These are phyloP conservation scores for Stratiomys singularior DNA, from an alignment of 2,888 invertebrate genomes.

Conservation along the genomic window DNA sequence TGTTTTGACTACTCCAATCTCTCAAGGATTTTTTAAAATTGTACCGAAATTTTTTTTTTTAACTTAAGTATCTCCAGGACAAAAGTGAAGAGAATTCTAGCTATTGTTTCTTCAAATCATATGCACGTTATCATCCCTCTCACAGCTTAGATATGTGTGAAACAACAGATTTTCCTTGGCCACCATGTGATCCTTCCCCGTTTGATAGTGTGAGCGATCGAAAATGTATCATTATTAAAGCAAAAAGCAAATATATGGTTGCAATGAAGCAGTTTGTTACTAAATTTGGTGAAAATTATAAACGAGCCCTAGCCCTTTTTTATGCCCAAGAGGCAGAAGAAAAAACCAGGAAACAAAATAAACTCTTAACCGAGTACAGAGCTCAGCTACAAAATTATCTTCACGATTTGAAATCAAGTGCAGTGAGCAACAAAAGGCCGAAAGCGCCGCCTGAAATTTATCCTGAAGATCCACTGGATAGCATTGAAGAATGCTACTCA, in stretches of 20 bases:
- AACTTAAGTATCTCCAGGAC: no score
- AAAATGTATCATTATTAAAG: conserved; percentile 1
- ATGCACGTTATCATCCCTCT: no score
- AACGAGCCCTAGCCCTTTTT: not conserved
- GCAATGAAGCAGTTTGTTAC: not conserved
- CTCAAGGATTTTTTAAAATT: no score
- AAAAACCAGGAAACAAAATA: not conserved
- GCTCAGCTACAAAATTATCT: not conserved
- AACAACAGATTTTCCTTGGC: not conserved
- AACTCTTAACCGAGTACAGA: not conserved
- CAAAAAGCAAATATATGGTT: not conserved
- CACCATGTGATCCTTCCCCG: not conserved
- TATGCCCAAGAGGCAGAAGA: conserved; percentile 6
- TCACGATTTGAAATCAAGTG: not conserved
- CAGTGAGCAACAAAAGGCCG: not conserved
- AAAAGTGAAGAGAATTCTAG: no score
- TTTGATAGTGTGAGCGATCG: not conserved
- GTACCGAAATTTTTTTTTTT: no score
- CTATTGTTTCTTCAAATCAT: no score
- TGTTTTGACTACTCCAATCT: no score
- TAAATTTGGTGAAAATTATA: not conserved
- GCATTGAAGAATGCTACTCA: not conserved
- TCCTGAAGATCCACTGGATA: not conserved
- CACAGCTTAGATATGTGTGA: no score
- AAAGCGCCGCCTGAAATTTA: not conserved